These are phyloP conservation scores for Ptyas mucosa DNA, from an alignment of 2,113 vertebrate species.

Conservation along the genomic window DNA sequence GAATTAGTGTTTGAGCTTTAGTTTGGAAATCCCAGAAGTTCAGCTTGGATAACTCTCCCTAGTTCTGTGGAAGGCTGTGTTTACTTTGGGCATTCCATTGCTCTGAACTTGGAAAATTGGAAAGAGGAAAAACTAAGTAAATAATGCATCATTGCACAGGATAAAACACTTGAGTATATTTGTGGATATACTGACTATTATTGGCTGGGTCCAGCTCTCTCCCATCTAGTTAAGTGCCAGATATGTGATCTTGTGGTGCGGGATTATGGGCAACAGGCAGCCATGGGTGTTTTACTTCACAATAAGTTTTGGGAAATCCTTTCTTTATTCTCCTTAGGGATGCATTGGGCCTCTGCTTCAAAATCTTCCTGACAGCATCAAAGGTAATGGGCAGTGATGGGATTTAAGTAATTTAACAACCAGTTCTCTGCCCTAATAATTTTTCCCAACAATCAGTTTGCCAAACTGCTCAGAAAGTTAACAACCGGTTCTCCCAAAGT, in stretches of 20 bases:
- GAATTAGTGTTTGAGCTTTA: not conserved
- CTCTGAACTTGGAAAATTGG: not conserved
- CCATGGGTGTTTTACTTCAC: not conserved
- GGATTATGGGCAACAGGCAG: not conserved
- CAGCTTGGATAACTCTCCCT: not conserved
- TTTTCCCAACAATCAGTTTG: no score
- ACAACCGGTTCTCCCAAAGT: no score
- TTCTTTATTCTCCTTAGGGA: not conserved
- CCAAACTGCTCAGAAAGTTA: no score
- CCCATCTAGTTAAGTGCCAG: not conserved
- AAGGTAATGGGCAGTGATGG: not conserved
- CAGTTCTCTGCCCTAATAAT: no score
- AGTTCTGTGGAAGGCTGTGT: not conserved
- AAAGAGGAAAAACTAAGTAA: not conserved
- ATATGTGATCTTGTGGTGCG: not conserved
- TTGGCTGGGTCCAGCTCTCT: not conserved
- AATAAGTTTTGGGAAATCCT: not conserved
- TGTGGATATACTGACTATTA: not conserved
- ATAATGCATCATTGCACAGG: not conserved
- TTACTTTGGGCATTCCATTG: not conserved
- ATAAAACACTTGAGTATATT: not conserved
- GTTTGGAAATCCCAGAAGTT: not conserved
- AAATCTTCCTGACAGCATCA: not conserved
- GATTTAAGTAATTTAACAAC: no score
- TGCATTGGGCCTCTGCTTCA: not conserved